Conservation (phyloP, 2,888 invertebrate species). For the Hylaea fasciaria region DNA sequence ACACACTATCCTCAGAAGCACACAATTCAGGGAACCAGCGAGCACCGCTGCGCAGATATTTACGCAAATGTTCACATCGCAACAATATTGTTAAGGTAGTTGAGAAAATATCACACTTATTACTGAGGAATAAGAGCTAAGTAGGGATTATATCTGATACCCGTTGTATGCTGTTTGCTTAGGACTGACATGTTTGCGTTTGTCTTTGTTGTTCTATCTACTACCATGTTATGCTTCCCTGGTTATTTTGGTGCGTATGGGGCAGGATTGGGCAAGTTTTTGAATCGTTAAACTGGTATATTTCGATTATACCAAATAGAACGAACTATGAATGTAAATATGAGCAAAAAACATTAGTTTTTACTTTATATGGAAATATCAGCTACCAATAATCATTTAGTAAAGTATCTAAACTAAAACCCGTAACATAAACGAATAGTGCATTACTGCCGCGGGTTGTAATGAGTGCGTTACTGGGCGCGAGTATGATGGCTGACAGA, state of each 20-base stretch:
- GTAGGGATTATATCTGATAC: slow-evolving; percentile 8
- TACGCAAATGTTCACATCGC: slow-evolving; percentile 35
- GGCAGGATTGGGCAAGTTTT: not conserved
- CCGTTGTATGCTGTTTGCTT: slow-evolving; percentile 38
- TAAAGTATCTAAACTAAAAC: too few relatives aligned
- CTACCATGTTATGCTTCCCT: slow-evolving; percentile 43
- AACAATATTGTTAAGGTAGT: not conserved
- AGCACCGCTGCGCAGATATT: slow-evolving; percentile 25
- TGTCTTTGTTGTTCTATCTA: slow-evolving; percentile 53
- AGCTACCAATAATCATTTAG: too few relatives aligned
- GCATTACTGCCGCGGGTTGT: too few relatives aligned
- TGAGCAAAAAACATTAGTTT: too few relatives aligned
- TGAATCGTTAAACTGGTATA: not conserved
- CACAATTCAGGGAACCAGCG: slow-evolving; percentile 32
- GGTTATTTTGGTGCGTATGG: slow-evolving; percentile 18
- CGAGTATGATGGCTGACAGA: too few relatives aligned
- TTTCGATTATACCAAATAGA: too few relatives aligned
- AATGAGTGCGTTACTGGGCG: too few relatives aligned
- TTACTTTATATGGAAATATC: too few relatives aligned
- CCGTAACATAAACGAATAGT: too few relatives aligned
- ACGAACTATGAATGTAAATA: too few relatives aligned
- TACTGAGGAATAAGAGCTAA: slow-evolving; percentile 22
- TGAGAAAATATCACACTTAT: slow-evolving; percentile 17
- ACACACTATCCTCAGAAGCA: slow-evolving; percentile 23
- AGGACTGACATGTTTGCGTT: slow-evolving; percentile 48